Base-by-base conservation (phyloP, 2,888 invertebrate species). In the Ypsolopha sequella region DNA sequence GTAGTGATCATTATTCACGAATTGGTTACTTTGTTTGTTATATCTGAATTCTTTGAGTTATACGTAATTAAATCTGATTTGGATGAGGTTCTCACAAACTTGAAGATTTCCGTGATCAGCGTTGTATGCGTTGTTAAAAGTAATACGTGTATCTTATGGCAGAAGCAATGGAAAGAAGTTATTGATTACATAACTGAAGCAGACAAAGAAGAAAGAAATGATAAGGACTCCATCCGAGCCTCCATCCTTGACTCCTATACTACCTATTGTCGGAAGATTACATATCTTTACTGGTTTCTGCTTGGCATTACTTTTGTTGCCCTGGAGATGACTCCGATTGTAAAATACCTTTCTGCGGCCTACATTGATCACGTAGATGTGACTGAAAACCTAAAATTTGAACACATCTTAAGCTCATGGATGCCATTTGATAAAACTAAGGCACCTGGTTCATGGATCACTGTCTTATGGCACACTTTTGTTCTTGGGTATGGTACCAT, bases 391-490 rank as follows among this genome's bases (percentile, higher is more conserved):
- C 34, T 34, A 4, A n/a, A 36, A 3, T 82, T 81, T 59, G 78
- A 78, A 0, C 84, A 81, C 48, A 79, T 85, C 34, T 79, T 78
- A 41, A 82, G 79, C 52, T 73, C 82, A 10, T 85, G 81, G 80
- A 66, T 76, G 64, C 81, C 82, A 1, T 67, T 77, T 56, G 73
- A 84, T 53, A 81, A 81, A 52, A 65, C 77, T 50, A 61, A 66
- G 38, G 66, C 65, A 7, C 80, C 81, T 7, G 80, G 80, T 6
- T 64, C 61, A 44, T 82, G 77, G 78, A 60, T 80, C 1, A 77
- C 76, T 2, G 65, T 80, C 6, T 11, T 66, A 0, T 74, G 74
- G 72, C 81, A 82, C 52, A 54, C 56, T 7, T 36, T 62, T 0
- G 13, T 75, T 6, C 74, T 74, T 52, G 60, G 58, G 1, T 76